Conservation (phyloP, 2,888 invertebrate species). For the Anoplius nigerrimus region DNA sequence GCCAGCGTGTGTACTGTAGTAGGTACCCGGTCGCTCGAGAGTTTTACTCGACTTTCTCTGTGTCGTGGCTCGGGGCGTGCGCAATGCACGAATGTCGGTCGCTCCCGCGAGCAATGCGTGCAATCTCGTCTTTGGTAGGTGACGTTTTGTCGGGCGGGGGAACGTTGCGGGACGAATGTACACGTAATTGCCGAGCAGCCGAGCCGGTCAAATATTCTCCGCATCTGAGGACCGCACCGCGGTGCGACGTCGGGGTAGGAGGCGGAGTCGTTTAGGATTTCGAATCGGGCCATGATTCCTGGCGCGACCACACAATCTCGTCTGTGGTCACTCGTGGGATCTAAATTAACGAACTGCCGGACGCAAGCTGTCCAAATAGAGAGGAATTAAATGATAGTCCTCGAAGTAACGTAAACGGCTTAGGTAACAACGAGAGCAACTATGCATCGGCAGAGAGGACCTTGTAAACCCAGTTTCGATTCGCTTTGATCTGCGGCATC, state of each 20-base stretch:
- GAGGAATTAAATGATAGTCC: constrained; percentile 15
- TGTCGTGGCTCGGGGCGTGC: no score
- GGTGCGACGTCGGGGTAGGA: neutral
- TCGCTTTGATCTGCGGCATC: no score
- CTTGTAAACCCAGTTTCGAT: neutral
- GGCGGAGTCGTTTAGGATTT: constrained; percentile 38
- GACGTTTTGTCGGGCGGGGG: no score
- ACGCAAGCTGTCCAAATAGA: constrained; percentile 27
- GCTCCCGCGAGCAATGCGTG: no score
- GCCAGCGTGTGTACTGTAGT: no score
- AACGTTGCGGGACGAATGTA: no score
- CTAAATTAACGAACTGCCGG: constrained; percentile 55
- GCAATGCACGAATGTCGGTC: no score
- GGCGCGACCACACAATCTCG: constrained; percentile 54
- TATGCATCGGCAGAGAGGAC: neutral
- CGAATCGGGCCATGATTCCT: constrained; percentile 54
- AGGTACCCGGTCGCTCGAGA: no score
- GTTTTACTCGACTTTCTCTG: no score
- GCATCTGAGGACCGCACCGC: neutral
- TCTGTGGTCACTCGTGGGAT: constrained; percentile 55
- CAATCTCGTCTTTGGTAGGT: no score
- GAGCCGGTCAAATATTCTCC: constrained; percentile 23
- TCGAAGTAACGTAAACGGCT: constrained; percentile 2
- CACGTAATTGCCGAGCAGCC: no score
- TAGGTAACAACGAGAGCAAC: constrained; percentile 2